Base-by-base conservation (phyloP, 2,797 vertebrate genomes). In the Astyanax mexicanus region DNA sequence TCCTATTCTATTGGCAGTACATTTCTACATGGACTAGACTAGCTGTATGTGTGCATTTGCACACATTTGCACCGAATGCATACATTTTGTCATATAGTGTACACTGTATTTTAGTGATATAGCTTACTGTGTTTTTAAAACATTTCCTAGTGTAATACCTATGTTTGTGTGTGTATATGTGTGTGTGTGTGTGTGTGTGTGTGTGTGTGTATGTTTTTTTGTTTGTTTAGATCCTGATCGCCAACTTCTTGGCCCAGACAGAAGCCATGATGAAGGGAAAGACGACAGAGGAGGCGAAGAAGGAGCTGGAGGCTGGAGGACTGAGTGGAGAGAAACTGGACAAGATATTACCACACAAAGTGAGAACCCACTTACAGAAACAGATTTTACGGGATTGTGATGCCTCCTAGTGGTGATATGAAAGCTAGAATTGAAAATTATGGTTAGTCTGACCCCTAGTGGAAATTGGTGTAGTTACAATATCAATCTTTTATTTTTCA, bases 211-310 rank as follows among this genome's bases (percentile, higher is more conserved):
- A 32, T 32, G 29, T 32, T 29, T 32, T 32, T 32, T 32, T 5
- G 29, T 70, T 57, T 54, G 15, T 85, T 10, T 70, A 99, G 98
- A 99, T 99, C 84, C 93, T 99, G 73, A 62, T 96, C 86, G 95
- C 96, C 42, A 99, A 99, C 88, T 99, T 98, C 85, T 90, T 99
- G 78, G 98, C 98, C 51, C 98, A 99, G 90, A 99, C 96, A 0
- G 98, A 99, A 85, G 98, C 98, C 45, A 74, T 99, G 86, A 99
- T 99, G 98, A 98, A 90, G 80, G 97, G 98, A 6, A 99, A 99
- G 83, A 96, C 94, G 0, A 83, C 92, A 0, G 96, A 96, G 4
- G 98, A 99, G 86, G 98, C 96, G 40, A 94, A 80, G 70, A 95
- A 93, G 80, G 98, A 99, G 86, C 90, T 99, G 55, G 93, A 97